phyloP scores from a whole-genome alignment of 2,888 invertebrate genomes.

The Adelognathus sp. region DNA sequence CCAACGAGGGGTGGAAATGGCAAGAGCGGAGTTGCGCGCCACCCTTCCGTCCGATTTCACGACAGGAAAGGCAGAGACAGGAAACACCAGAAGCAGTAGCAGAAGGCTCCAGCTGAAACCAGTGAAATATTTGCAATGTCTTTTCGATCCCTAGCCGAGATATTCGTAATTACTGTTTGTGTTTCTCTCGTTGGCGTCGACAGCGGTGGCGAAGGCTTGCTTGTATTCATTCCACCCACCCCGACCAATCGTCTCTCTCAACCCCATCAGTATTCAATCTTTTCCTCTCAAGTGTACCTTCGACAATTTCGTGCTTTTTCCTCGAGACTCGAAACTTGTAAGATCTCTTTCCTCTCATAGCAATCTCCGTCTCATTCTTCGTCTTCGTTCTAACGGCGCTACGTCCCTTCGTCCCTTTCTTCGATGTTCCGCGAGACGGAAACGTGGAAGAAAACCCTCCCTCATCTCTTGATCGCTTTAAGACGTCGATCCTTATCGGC shows the following conservation, averaged over 20 bases:
- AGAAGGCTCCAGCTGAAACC: conserved; percentile 77
- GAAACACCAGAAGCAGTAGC: conserved; percentile 55
- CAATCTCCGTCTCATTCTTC: conserved; percentile 16
- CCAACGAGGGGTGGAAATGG: background rate
- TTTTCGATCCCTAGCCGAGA: conserved; percentile 80
- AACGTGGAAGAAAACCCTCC: conserved; percentile 59
- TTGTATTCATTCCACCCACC: conserved; percentile 76
- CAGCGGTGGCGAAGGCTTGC: conserved; percentile 38
- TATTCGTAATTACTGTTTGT: conserved; percentile 82
- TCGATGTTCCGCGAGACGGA: conserved; percentile 59
- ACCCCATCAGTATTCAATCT: conserved; percentile 68
- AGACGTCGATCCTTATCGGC: conserved; percentile 62
- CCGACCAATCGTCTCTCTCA: conserved; percentile 57
- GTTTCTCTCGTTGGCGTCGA: conserved; percentile 77
- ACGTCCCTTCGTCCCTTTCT: conserved; percentile 35
- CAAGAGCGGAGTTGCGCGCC: conserved; percentile 3
- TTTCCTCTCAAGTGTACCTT: conserved; percentile 53
- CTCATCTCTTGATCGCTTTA: conserved; percentile 50
- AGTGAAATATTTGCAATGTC: conserved; percentile 81
- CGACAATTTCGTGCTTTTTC: conserved; percentile 47
- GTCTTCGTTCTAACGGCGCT: background rate
- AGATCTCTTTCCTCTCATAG: conserved; percentile 25
- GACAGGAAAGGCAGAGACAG: conserved; percentile 45
- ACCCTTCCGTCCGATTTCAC: conserved; percentile 51
- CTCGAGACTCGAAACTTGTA: conserved; percentile 33